phyloP scores from a whole-genome alignment of 2,888 invertebrate genomes.

The Drosophila cracens region DNA sequence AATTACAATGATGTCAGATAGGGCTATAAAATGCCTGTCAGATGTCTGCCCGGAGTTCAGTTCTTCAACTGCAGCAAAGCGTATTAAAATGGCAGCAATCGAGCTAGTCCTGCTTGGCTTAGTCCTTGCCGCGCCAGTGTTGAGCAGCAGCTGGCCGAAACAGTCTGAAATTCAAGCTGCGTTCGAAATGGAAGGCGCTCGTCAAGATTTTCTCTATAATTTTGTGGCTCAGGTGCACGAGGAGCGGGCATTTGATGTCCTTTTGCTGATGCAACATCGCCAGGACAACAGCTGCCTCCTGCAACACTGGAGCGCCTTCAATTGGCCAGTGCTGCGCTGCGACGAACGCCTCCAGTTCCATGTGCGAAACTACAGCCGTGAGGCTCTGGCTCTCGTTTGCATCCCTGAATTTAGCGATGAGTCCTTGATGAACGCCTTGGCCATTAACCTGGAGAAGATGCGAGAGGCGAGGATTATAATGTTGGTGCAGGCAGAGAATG shows the following conservation, averaged over 20 bases:
- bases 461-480: slow-evolving; percentile 51
- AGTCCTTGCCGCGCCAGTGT: slow-evolving; percentile 1
- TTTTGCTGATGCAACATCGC: slow-evolving; percentile 48
- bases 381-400: slow-evolving; percentile 42
- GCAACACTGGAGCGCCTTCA: slow-evolving; percentile 6
- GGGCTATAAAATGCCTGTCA: slow-evolving; percentile 26
- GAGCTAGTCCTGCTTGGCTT: slow-evolving; percentile 16
- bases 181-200: neutral
- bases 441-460: slow-evolving; percentile 35
- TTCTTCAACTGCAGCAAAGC: slow-evolving; percentile 9
- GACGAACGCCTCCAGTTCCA: slow-evolving; percentile 24
- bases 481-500: slow-evolving; percentile 13
- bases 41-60: slow-evolving; percentile 10
- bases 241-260: slow-evolving; percentile 20
- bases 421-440: slow-evolving; percentile 36
- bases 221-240: slow-evolving; percentile 40
- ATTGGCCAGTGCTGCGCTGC: slow-evolving; percentile 52
- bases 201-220: slow-evolving; percentile 19
- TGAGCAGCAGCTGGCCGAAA: neutral
- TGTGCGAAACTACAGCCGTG: slow-evolving; percentile 1
- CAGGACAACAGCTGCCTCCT: slow-evolving; percentile 16
- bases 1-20: slow-evolving; percentile 41
- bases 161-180: neutral
- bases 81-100: slow-evolving; percentile 24
- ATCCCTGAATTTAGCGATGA: slow-evolving; percentile 17